Percentiles rank a stretch among this genome's conserved stretches.
Conservation (phyloP, 1,140 invertebrate species). For the Habropoda laboriosa region DNA sequence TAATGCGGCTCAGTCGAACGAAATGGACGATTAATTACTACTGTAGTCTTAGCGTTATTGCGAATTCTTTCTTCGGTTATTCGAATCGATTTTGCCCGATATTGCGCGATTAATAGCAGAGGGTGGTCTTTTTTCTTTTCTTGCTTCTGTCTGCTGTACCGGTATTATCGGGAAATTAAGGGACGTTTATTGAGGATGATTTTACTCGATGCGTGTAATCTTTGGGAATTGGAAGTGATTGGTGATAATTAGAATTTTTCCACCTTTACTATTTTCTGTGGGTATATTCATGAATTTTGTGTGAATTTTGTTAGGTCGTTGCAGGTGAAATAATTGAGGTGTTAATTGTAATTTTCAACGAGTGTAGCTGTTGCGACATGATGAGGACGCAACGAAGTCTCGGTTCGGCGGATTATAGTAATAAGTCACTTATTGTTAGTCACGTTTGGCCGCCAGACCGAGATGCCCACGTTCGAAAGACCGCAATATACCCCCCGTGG, state of each 20-base stretch:
- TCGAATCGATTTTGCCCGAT: neutral
- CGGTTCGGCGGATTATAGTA: too few relatives aligned
- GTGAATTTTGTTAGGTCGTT: too few relatives aligned
- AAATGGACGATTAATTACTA: constrained; percentile 25
- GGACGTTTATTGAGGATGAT: neutral
- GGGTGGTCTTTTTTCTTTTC: neutral
- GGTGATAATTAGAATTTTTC: too few relatives aligned
- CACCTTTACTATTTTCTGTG: neutral
- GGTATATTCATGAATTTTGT: too few relatives aligned
- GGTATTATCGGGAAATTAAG: neutral
- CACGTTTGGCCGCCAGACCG: too few relatives aligned
- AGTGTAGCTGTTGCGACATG: too few relatives aligned
- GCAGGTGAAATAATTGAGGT: too few relatives aligned
- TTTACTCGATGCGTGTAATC: neutral
- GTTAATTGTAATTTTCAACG: too few relatives aligned
- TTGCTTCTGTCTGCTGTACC: neutral
- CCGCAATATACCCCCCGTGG: too few relatives aligned
- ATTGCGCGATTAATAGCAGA: neutral
- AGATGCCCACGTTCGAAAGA: too few relatives aligned
- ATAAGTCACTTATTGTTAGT: too few relatives aligned
- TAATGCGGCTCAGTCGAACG: neutral
- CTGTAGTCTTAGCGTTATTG: neutral
- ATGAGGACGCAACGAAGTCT: too few relatives aligned
- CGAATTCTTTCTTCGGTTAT: neutral
- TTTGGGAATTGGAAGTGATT: neutral